phyloP scores from a whole-genome alignment of 2,797 vertebrate species.

The Cyprinella venusta region DNA sequence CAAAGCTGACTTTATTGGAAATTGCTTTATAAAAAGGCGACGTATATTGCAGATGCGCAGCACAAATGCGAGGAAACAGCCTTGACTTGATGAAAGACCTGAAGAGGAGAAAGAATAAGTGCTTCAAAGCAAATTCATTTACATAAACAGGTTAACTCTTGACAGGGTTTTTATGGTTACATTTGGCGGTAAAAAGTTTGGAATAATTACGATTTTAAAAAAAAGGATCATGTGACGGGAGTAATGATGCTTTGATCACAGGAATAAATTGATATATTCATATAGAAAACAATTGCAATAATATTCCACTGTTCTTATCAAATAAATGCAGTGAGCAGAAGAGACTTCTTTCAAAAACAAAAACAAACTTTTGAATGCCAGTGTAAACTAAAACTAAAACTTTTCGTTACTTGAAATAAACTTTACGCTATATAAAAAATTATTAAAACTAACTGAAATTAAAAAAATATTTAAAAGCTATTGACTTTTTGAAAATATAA shows the following conservation, averaged over 20 bases:
- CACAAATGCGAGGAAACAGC: conserved; percentile 28
- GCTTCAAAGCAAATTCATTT: background rate
- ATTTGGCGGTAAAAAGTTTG: background rate
- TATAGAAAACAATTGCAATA: background rate
- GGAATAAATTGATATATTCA: background rate
- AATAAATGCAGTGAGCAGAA: no score
- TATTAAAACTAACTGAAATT: no score
- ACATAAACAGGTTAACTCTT: background rate
- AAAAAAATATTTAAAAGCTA: no score
- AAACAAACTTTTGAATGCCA: no score
- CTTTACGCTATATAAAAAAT: background rate
- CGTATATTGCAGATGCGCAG: conserved; percentile 42
- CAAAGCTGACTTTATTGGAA: conserved; percentile 66
- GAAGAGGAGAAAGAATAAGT: background rate
- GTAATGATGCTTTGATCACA: no score
- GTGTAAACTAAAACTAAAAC: no score
- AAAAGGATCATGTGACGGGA: no score
- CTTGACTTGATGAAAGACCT: conserved; percentile 32
- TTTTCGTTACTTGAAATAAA: no score
- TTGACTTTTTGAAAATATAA: no score
- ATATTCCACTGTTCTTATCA: no score
- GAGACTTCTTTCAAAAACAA: no score
- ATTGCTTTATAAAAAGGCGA: conserved; percentile 52
- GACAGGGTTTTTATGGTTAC: background rate
- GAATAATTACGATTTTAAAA: background rate